Conservation (phyloP, 2,797 vertebrate species). For the Acomys russatus region DNA sequence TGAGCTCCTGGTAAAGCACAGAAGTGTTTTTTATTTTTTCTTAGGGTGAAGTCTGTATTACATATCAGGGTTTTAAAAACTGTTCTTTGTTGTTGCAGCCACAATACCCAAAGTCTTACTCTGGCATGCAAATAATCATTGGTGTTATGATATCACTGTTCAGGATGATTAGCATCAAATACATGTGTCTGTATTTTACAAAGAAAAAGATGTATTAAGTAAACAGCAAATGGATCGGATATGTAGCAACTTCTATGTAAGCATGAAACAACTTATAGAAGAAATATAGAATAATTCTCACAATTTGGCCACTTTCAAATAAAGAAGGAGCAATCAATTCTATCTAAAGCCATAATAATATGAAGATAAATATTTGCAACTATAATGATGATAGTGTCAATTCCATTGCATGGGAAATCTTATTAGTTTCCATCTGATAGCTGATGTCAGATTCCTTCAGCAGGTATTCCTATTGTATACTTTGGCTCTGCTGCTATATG, state of each 20-base stretch:
- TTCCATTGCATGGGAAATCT: background rate
- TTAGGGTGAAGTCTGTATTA: constrained; percentile 73
- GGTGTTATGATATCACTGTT: constrained; percentile 36
- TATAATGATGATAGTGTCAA: background rate
- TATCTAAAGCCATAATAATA: background rate
- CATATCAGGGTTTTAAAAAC: constrained; percentile 70
- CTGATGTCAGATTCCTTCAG: background rate
- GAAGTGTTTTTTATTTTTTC: constrained; percentile 82
- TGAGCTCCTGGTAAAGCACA: constrained; percentile 81
- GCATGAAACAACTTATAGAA: background rate
- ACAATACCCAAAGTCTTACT: no score
- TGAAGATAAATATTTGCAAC: background rate
- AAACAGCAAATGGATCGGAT: constrained; percentile 22
- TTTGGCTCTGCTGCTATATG: constrained; percentile 75
- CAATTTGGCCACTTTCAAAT: background rate
- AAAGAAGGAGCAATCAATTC: background rate
- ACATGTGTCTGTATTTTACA: no score
- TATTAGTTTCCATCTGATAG: background rate
- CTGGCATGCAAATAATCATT: background rate
- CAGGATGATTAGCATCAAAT: no score
- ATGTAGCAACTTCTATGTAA: constrained; percentile 31
- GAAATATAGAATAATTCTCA: background rate
- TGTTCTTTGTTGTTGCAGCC: background rate
- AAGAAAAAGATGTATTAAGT: background rate
- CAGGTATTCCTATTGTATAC: constrained; percentile 66